Evolutionary conservation across 1,140 invertebrate genomes (phyloP), one percentile per base, ranked within the genome.

Genomic region (Oryzaephilus surinamensis): DNA sequence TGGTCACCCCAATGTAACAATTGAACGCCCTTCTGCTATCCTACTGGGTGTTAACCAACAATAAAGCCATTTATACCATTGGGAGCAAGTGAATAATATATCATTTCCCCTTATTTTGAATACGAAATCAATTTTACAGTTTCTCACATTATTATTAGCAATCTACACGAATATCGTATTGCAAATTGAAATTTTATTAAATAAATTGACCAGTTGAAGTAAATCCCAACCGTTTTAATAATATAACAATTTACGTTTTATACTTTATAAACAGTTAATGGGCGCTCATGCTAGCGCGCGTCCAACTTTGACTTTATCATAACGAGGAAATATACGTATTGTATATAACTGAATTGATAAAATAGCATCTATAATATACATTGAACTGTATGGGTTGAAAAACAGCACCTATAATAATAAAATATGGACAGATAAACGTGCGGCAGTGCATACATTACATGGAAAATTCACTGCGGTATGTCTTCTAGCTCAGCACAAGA

Each of bases 321-420:
- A 42, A 46, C 33, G 39, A 46, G 42, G 44, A 42, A 42, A 46
- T 46, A 34, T 40, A n/a, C n/a, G n/a, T n/a, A n/a, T n/a, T n/a
- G n/a, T n/a, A n/a, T n/a, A n/a, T n/a, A n/a, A n/a, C n/a, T n/a
- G n/a, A 42, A 46, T 41, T 45, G 43, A 41, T 45, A 45, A 45
- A 45, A 31, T 34, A 42, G 34, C 23, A 42, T n/a, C n/a, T n/a
- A n/a, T n/a, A n/a, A n/a, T 38, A 38, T 38, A 46, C 39, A 42
- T 33, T 23, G 39, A 33, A 46, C 32, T 26, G n/a, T n/a, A n/a
- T n/a, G 34, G 39, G 39, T 41, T 38, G 34, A 46, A 34, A 31
- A 42, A 46, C 29, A 26, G 36, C 29, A 38, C 29, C n/a, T n/a
- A n/a, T 46, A 46, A 46, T 46, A 46, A 42, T 46, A 46, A 46